Percentiles rank a stretch among this genome's conserved stretches.
phyloP scores from a whole-genome alignment of 23 tunicate species.

The Ciona savignyi region DNA sequence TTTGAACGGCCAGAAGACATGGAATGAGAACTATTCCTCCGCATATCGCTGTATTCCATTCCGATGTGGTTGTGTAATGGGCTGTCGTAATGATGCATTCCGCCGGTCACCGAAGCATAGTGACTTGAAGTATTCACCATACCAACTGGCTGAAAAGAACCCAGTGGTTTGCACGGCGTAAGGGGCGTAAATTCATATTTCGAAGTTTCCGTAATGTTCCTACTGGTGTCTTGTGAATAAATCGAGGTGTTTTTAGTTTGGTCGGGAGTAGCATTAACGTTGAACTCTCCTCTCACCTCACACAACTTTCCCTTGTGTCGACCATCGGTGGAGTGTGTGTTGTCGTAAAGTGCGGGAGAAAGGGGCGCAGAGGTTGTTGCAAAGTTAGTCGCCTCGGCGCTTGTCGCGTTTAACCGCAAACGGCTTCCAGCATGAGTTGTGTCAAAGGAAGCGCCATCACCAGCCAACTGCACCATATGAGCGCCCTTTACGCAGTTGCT shows the following conservation, averaged over 20 bases:
- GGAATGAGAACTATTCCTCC: constrained; percentile 48
- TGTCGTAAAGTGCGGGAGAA: background rate
- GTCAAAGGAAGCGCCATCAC: background rate
- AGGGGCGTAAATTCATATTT: background rate
- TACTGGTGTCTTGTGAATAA: background rate
- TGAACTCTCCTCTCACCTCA: background rate
- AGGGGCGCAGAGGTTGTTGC: background rate
- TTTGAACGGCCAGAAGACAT: constrained; percentile 49
- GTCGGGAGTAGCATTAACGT: background rate
- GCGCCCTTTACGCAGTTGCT: background rate
- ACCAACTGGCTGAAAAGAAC: background rate
- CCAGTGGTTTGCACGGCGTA: background rate
- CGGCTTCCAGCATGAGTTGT: background rate
- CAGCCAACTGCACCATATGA: background rate
- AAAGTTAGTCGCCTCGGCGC: background rate
- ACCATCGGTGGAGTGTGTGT: background rate
- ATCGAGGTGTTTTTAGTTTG: background rate
- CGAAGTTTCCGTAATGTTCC: background rate
- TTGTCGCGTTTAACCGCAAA: background rate
- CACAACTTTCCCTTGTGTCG: background rate
- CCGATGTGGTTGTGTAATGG: background rate
- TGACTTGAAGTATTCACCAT: background rate
- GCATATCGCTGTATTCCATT: background rate
- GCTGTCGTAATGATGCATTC: background rate
- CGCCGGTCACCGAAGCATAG: background rate